Conservation (phyloP, 2,797 vertebrate genomes). For the Discoglossus pictus region DNA sequence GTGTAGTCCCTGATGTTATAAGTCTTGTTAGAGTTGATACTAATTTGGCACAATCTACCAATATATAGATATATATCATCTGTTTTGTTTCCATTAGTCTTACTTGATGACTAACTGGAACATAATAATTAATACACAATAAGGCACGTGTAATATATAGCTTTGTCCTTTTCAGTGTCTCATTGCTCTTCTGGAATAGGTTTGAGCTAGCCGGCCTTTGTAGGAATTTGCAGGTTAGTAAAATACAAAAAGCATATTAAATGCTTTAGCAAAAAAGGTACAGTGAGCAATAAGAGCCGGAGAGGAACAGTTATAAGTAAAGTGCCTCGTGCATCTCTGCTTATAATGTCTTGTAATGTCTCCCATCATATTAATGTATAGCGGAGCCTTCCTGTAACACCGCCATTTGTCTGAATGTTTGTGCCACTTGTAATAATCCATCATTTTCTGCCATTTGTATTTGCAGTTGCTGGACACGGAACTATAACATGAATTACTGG, state of each 20-base stretch:
- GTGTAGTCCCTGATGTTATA: too few relatives aligned
- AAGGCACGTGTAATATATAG: too few relatives aligned
- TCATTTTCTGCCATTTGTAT: slow-evolving; percentile 40
- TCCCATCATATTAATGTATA: background rate
- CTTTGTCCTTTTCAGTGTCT: too few relatives aligned
- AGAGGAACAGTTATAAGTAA: background rate
- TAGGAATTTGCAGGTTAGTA: too few relatives aligned
- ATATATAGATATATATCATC: too few relatives aligned
- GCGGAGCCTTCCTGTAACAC: background rate
- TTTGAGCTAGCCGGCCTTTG: too few relatives aligned
- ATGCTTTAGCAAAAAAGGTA: background rate
- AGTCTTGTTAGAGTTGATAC: too few relatives aligned
- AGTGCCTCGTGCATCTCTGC: background rate
- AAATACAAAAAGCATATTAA: background rate
- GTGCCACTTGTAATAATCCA: slow-evolving; percentile 14
- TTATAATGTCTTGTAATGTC: background rate
- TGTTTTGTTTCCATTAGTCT: too few relatives aligned
- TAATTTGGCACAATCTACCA: too few relatives aligned
- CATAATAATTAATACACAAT: too few relatives aligned
- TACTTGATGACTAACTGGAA: too few relatives aligned
- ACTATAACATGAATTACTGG: slow-evolving; percentile 97
- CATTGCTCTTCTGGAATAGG: too few relatives aligned
- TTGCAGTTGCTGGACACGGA: slow-evolving; percentile 91
- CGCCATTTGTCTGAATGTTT: slow-evolving; percentile 10
- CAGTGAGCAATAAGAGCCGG: background rate